A percentile compares a stretch with the other conserved stretches of the same genome.
Evolutionary conservation across 1,140 invertebrate species (phyloP).

Genomic region (Anoplophora glabripennis): DNA sequence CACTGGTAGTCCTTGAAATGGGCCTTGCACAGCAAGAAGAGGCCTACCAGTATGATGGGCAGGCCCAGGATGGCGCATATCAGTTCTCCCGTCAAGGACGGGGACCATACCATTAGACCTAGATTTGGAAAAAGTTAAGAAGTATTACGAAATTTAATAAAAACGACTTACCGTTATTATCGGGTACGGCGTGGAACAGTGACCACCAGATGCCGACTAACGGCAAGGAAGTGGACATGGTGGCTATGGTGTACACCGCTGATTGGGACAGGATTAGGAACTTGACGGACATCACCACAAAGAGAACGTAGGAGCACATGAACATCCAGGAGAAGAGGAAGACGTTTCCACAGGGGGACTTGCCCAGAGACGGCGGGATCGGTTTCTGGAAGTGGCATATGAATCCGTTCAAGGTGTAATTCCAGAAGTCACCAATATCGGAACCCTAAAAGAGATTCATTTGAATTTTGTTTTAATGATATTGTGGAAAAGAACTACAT

Average conservation of each 20-base stretch:
- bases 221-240: slow-evolving; percentile 54
- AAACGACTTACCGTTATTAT: slow-evolving; percentile 34
- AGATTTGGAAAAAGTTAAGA: slow-evolving; percentile 22
- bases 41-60: slow-evolving; percentile 56
- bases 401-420: slow-evolving; percentile 39
- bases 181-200: slow-evolving; percentile 50
- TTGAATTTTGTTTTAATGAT: background rate
- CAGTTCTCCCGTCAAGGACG: slow-evolving; percentile 57
- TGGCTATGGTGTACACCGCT: slow-evolving; percentile 57
- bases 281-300: slow-evolving; percentile 51
- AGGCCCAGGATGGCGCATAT: slow-evolving; percentile 59
- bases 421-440: slow-evolving; percentile 35
- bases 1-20: slow-evolving; percentile 51
- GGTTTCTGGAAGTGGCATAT: slow-evolving; percentile 39
- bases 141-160: background rate
- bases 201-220: slow-evolving; percentile 61
- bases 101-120: slow-evolving; percentile 55
- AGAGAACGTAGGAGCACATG: slow-evolving; percentile 51
- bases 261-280: slow-evolving; percentile 58
- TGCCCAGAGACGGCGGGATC: slow-evolving; percentile 17
- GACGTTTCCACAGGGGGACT: slow-evolving; percentile 46
- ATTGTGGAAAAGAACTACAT: slow-evolving; percentile 13
- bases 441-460: slow-evolving; percentile 32
- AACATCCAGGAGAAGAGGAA: slow-evolving; percentile 54
- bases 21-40: slow-evolving; percentile 53